A percentile compares a stretch with the other conserved stretches of the same genome.
Evolutionary conservation across 2,797 vertebrate genomes (phyloP).

Genomic region (Nannoperca obscura): DNA sequence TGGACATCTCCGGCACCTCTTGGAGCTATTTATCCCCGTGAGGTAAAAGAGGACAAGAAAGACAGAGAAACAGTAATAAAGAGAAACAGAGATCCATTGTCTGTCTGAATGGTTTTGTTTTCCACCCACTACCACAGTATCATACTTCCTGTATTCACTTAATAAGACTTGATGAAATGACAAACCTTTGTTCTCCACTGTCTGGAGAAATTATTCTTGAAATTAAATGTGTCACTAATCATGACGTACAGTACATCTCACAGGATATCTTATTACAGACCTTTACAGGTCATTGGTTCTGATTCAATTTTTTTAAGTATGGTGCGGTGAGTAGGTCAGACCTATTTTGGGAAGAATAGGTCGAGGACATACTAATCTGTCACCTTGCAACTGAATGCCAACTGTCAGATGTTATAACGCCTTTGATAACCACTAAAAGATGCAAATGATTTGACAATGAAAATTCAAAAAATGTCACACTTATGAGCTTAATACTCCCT

Average conservation of each 20-base stretch:
- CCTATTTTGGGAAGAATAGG: constrained; percentile 70
- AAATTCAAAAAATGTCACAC: not conserved
- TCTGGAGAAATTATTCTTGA: constrained; percentile 72
- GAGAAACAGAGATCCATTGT: constrained; percentile 48
- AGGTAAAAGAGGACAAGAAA: constrained; percentile 27
- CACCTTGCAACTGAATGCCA: constrained; percentile 56
- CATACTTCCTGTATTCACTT: constrained; percentile 46
- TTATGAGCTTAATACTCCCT: constrained; percentile 3
- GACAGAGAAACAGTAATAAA: constrained; percentile 40
- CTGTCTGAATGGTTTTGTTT: constrained; percentile 43
- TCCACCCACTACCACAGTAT: constrained; percentile 12
- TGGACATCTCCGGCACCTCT: constrained; percentile 31
- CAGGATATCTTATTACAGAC: constrained; percentile 73
- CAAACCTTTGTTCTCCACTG: constrained; percentile 70
- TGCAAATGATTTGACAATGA: constrained; percentile 61
- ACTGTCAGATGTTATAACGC: constrained; percentile 65
- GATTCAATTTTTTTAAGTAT: constrained; percentile 73
- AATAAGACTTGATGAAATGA: constrained; percentile 67
- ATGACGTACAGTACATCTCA: constrained; percentile 72
- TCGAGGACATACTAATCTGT: constrained; percentile 69
- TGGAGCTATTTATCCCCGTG: constrained; percentile 37
- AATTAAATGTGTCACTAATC: constrained; percentile 76
- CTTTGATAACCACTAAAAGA: constrained; percentile 67
- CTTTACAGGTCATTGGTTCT: constrained; percentile 73
- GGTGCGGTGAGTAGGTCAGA: constrained; percentile 70